A percentile compares a stretch with the other conserved stretches of the same genome.
These are phyloP conservation scores for Glossophaga mutica DNA, from an alignment of 2,797 vertebrate genomes.

Conservation along the genomic window DNA sequence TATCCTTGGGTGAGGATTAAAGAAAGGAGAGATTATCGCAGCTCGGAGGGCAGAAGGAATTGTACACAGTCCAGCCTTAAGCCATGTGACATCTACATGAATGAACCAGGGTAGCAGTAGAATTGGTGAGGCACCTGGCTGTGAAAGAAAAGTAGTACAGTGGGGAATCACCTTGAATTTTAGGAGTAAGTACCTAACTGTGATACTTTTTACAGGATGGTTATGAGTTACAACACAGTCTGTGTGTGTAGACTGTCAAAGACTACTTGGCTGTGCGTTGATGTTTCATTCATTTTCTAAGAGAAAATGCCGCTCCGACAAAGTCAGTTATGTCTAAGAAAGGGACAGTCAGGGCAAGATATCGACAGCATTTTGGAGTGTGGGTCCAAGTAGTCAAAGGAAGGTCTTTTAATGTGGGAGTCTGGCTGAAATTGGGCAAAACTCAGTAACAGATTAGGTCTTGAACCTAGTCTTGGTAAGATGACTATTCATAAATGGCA, in stretches of 20 bases:
- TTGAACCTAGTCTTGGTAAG: neutral
- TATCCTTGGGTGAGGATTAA: neutral
- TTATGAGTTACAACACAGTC: neutral
- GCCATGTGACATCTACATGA: neutral
- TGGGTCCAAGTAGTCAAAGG: neutral
- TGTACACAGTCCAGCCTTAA: neutral
- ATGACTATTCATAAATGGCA: neutral
- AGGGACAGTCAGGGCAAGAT: neutral
- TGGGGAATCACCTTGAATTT: neutral
- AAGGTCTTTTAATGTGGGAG: neutral
- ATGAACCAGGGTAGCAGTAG: neutral
- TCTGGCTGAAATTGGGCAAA: neutral
- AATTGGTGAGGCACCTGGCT: neutral
- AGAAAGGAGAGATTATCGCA: neutral
- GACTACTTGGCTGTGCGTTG: neutral
- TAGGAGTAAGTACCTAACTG: neutral
- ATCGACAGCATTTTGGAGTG: neutral
- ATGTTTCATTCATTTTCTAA: slow-evolving; percentile 12
- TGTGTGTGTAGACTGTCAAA: neutral
- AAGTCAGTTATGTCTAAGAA: neutral
- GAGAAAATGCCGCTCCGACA: neutral
- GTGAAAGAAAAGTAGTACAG: neutral
- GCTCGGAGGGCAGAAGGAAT: neutral
- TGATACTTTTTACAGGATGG: neutral
- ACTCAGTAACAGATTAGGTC: neutral